These are phyloP conservation scores for Ophion costatus DNA, from an alignment of 2,888 invertebrate species.

Conservation along the genomic window DNA sequence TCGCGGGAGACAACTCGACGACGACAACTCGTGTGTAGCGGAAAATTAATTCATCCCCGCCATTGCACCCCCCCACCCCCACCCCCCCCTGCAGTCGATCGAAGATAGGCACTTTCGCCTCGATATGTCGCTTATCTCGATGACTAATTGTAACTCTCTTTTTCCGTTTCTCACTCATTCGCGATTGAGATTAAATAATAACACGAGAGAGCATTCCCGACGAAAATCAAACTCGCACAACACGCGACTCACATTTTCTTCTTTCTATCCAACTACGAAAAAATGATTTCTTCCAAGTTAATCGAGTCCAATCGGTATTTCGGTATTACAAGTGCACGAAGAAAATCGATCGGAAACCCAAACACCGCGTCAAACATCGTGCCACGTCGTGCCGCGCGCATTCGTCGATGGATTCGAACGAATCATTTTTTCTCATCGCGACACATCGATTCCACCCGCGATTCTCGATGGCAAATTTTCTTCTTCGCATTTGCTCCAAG, in stretches of 20 bases:
- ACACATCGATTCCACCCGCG: background rate
- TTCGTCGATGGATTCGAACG: background rate
- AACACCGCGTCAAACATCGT: background rate
- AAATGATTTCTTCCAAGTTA: background rate
- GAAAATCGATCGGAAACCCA: background rate
- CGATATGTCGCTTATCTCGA: constrained; percentile 37
- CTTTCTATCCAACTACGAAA: background rate
- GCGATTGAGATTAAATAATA: constrained; percentile 20
- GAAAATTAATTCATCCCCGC: background rate
- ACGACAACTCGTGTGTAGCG: background rate
- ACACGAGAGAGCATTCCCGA: background rate
- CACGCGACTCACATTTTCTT: background rate
- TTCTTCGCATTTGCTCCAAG: background rate
- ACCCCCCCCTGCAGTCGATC: background rate
- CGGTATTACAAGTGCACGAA: no score
- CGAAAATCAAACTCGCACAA: background rate
- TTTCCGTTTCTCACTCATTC: constrained; percentile 30
- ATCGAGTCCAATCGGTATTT: background rate
- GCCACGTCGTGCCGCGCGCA: no score
- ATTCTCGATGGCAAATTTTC: background rate
- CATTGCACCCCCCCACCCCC: no score
- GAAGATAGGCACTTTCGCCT: constrained; percentile 38
- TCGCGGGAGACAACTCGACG: background rate
- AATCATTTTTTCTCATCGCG: background rate
- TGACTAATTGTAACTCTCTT: background rate